These are phyloP conservation scores for Phenganax subtilis DNA, from an alignment of 92 coral and sea anemone species.

Conservation along the genomic window DNA sequence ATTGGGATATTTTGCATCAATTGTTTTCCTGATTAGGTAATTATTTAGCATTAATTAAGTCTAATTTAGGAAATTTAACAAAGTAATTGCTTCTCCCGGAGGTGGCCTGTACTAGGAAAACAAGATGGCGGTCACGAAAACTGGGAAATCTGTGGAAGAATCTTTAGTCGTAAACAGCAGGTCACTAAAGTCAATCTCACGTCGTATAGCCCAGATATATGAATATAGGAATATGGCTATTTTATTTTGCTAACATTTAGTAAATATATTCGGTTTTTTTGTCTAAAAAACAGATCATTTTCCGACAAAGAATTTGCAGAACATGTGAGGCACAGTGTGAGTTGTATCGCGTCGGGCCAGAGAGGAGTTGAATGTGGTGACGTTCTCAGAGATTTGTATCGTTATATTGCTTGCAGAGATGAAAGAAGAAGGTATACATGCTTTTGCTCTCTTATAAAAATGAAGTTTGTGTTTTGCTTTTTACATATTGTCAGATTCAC, in stretches of 20 bases:
- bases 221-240: not conserved
- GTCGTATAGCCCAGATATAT: not conserved
- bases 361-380: slow-evolving; percentile 17
- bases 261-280: not conserved
- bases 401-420: not conserved
- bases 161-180: too few species aligned
- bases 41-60: too few species aligned
- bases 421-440: slow-evolving; percentile 28
- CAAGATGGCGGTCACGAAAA: too few species aligned
- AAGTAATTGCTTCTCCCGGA: too few species aligned
- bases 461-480: not conserved
- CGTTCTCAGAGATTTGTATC: slow-evolving; percentile 33
- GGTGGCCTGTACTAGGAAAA: too few species aligned
- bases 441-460: not conserved
- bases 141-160: too few species aligned
- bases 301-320: slow-evolving; percentile 30
- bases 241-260: not conserved
- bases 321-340: slow-evolving; percentile 6
- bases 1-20: too few species aligned
- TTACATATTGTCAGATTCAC: not conserved
- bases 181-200: too few species aligned
- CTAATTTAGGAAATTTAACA: too few species aligned
- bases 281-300: not conserved
- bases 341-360: slow-evolving; percentile 12
- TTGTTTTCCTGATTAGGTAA: too few species aligned